Base-by-base conservation (phyloP, 2,797 vertebrate species). In the Notamacropus eugenii region DNA sequence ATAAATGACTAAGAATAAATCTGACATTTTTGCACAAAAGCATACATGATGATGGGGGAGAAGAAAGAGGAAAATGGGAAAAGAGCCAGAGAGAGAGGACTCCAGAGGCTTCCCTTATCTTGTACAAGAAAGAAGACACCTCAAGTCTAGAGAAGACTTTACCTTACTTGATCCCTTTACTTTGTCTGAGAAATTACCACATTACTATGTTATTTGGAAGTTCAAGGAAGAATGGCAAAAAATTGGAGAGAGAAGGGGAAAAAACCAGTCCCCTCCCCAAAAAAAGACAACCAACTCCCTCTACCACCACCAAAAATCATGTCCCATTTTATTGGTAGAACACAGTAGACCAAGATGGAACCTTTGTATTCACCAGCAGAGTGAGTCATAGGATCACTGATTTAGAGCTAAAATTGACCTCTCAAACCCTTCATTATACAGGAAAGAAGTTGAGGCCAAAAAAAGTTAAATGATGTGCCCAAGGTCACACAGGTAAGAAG, bases 201-300 rank as follows among this genome's bases (percentile, higher is more conserved):
- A 8, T 82, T 46, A 46, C 40, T 82, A 22, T 82, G 40, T 46
- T 82, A 10, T 82, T 46, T 46, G 40, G 6, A 82, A 82, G 22
- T 10, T 8, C 40, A 40, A 82, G 34, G 74, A 82, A 82, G 74
- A 82, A 27, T 40, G 40, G 74, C 74, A 82, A 9, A 46, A 40
- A 82, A 22, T 46, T 82, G 40, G 9, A 82, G 40, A 24, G 22
- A 40, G n/a, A 10, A 27, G 40, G 59, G 59, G 9, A 9, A 24
- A 6, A 40, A 46, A 46, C 0, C 8, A 46, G 22, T 2, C 22
- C 19, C 22, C 0, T 0, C 1, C 57, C 19, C 55, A 13, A 56
- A 27, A 74, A 74, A 82, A 74, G 62, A 40, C 16, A 40, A 40
- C n/a, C 67, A 74, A 67, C 5, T 16, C n/a, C n/a, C 5, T 1